Evolutionary conservation across 2,888 invertebrate genomes (phyloP), one percentile per base, ranked within the genome.

Genomic region (Diloba caeruleocephala): DNA sequence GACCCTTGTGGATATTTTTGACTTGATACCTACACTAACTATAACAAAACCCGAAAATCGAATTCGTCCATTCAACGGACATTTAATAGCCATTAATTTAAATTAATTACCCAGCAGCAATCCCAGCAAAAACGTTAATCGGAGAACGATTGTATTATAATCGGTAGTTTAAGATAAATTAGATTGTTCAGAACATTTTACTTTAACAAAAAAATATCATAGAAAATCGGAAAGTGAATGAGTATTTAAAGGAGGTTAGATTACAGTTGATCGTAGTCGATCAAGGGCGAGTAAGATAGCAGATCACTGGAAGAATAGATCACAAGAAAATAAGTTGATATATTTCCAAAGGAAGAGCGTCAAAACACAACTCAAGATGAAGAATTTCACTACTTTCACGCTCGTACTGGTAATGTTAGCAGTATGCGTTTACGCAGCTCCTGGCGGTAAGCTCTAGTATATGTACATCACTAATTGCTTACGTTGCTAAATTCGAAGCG

Each of bases 371-470:
- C 2, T 13, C 9, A 72, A 46, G 19, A 79, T 79, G 79, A 77
- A 70, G 56, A 72, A 66, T 13, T 48, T 69, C 0, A 71, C 75
- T 2, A 26, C 75, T 0, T 7, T 73, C 7, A 55, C 45, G 0
- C 57, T 79, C 28, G 8, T 38, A 3, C 8, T 78, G 0, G 48
- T 75, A 2, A 59, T 72, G 3, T 12, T 74, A 13, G 68, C 57
- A 8, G 67, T 71, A 3, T 70, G 53, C 32, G 65, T 61, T 1
- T 31, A 51, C 1, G 68, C 70, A 3, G 61, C 28, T 3, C 79
- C 79, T 38, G 72, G 65, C 13, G 75, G 78, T 32, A 32, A 23
- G n/a, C n/a, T n/a, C n/a, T n/a, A n/a, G n/a, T n/a, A n/a, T n/a
- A n/a, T n/a, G n/a, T n/a, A n/a, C n/a, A n/a, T n/a, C n/a, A n/a